A percentile compares a stretch with the other conserved stretches of the same genome.
phyloP scores from a whole-genome alignment of 2,113 vertebrate genomes.

The Scalopus aquaticus region DNA sequence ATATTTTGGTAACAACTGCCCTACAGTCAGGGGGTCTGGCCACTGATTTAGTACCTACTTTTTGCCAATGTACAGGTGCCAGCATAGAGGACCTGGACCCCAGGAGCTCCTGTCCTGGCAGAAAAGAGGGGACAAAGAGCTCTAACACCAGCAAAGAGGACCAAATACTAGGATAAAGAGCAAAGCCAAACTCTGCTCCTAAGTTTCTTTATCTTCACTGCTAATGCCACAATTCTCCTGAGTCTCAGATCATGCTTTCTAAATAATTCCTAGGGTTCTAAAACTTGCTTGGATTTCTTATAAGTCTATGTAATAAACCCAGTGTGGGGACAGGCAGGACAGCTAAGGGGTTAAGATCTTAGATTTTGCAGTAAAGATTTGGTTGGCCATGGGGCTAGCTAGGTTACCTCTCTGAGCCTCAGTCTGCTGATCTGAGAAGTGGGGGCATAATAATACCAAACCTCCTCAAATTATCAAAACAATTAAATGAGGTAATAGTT shows the following conservation, averaged over 20 bases:
- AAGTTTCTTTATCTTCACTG: not conserved
- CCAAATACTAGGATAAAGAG: not conserved
- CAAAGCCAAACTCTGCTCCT: not conserved
- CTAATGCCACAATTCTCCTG: not conserved
- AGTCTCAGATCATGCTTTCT: not conserved
- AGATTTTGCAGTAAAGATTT: not conserved
- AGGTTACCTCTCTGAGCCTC: not conserved
- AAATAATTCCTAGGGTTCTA: not conserved
- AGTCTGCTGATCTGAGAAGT: slow-evolving; percentile 20
- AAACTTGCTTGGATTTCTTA: not conserved
- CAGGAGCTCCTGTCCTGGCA: not conserved
- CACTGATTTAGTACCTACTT: not conserved
- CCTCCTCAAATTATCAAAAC: not conserved
- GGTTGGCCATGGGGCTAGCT: not conserved
- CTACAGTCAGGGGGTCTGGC: not conserved
- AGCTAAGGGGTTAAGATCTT: not conserved
- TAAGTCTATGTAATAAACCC: not conserved
- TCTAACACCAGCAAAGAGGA: not conserved
- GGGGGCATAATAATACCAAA: not conserved
- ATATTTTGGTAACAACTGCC: not conserved
- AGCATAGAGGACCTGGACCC: not conserved
- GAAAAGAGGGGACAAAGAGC: not conserved
- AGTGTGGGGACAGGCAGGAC: not conserved
- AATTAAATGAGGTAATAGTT: not conserved
- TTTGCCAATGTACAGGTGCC: fast-evolving